Base-by-base conservation (phyloP, 2,888 invertebrate species). In the Aporophyla lueneburgensis region DNA sequence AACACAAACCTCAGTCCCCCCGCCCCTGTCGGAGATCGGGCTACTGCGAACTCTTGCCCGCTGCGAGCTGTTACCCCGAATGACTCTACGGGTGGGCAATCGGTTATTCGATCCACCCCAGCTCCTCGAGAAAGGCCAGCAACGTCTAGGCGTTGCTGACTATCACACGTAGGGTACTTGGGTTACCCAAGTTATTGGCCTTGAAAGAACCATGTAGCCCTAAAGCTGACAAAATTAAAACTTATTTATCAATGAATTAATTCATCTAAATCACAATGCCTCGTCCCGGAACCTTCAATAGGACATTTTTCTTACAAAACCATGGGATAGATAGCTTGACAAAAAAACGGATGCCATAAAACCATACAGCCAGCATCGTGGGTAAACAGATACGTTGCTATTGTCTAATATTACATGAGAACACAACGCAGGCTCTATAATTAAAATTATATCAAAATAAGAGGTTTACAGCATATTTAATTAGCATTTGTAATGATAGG, bases 371-470 rank as follows among this genome's bases (percentile, higher is more conserved):
- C 24, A 21, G 49, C 14, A 1, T 43, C 49, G 49, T 79, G 54
- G 56, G 62, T 71, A 63, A 79, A 56, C 10, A 43, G 51, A 71
- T 66, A 51, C 54, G 33, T n/a, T 56, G 19, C 67, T 63, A 65
- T 21, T 83, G 67, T 65, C 46, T 54, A 46, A 59, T 16, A 63
- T 67, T 63, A 68, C 62, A 67, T 71, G 40, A 75, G 76, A 73
- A 62, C 14, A 69, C 9, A 70, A n/a, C 46, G 7, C 19, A 71
- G 46, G 4, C n/a, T 76, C 46, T 79, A 5, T 46, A 71, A 84
- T 80, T 65, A 56, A 79, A 70, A 76, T 86, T 83, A 86, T 71
- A 74, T 76, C 63, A 86, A 75, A 76, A 86, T 84, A 56, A 63
- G 68, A 56, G 59, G 19, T 71, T 75, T 61, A 74, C 69, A 66